Base-by-base conservation (phyloP, 2,797 vertebrate species). In the Lepilemur ruficaudatus region DNA sequence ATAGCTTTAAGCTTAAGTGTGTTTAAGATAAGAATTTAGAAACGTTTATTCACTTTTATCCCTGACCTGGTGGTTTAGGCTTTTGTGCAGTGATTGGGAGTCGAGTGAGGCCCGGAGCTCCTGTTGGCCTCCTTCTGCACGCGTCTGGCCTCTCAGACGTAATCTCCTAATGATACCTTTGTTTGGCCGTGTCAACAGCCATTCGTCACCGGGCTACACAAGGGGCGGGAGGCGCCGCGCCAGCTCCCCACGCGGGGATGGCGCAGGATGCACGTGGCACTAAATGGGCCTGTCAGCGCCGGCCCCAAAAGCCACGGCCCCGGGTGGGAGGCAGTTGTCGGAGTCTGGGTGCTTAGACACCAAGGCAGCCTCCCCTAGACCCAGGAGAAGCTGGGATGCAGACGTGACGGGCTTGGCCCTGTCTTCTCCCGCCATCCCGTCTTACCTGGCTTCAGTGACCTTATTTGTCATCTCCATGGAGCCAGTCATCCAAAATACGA, bases 21-120 rank as follows among this genome's bases (percentile, higher is more conserved):
- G 97, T 99, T 99, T 99, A 98, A 99, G 98, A 98, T 95, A 98
- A 98, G 99, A 99, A 99, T 99, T 99, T 99, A 98, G 98, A 99
- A 99, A 99, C 99, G 99, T 99, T 99, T 99, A 99, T 99, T 99
- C 99, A 97, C 98, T 98, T 99, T 99, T 98, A 99, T 99, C 98
- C 86, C 91, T 98, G 98, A 99, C 99, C 98, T 87, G 91, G 83
- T 96, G 97, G 98, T 98, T 98, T 97, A 97, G 97, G 98, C 98
- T 98, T 98, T 97, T 98, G 98, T 98, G 97, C 98, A 95, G 98
- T 99, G 99, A 99, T 99, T 99, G 99, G 99, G 98, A 98, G 98
- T 97, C 96, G 98, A 98, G 97, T 96, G 48, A 97, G 98, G 98
- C 98, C 98, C 95, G 86, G 98, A 98, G 98, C 98, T 98, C 98